Conservation (phyloP, 2,797 vertebrate species). For the Pangasius krempfi region DNA sequence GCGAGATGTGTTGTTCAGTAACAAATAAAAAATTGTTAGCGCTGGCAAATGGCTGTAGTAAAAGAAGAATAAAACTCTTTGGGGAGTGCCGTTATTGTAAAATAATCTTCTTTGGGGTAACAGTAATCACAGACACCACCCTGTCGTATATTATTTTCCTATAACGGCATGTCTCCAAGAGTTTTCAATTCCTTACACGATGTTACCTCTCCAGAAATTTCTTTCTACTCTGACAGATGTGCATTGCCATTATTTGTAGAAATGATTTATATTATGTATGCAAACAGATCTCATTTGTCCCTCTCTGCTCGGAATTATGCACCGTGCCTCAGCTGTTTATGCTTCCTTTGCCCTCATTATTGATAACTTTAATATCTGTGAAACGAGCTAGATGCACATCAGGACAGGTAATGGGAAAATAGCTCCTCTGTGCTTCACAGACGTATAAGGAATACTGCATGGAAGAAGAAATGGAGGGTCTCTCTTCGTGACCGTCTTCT, state of each 20-base stretch:
- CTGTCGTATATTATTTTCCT: not conserved
- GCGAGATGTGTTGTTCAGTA: not conserved
- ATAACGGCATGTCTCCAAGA: not conserved
- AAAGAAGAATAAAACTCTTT: not conserved
- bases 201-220: not conserved
- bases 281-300: conserved; percentile 1
- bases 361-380: conserved; percentile 27
- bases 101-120: not conserved
- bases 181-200: not conserved
- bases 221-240: not conserved
- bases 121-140: not conserved
- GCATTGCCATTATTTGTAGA: conserved; percentile 1
- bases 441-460: not conserved
- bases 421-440: not conserved
- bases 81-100: not conserved
- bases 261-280: conserved; percentile 20
- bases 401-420: conserved; percentile 1
- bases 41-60: not conserved
- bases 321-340: conserved; percentile 4
- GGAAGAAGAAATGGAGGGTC: not conserved
- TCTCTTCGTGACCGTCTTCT: not conserved
- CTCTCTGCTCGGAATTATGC: not conserved
- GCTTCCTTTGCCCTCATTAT: conserved; percentile 3
- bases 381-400: not conserved
- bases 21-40: not conserved